phyloP scores from a whole-genome alignment of 2,888 invertebrate species.

The Polylopha cassiicola region DNA sequence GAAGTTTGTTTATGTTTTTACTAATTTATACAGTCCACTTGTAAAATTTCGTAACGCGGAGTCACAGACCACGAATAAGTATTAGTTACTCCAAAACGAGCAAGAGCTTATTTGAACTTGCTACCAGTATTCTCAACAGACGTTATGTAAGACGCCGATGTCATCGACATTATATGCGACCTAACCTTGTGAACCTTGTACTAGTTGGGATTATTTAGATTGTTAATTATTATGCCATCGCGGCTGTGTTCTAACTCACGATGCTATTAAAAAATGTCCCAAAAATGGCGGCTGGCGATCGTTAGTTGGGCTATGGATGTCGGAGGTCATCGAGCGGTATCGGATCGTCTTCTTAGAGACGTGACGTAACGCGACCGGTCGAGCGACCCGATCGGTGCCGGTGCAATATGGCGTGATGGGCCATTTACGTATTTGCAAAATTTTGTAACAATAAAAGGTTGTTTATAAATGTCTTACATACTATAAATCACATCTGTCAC shows the following conservation, averaged over 20 bases:
- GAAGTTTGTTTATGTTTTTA: background rate
- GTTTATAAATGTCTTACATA: background rate
- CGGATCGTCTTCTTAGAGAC: slow-evolving; percentile 47
- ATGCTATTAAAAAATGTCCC: slow-evolving; percentile 40
- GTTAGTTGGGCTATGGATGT: slow-evolving; percentile 50
- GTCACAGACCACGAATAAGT: background rate
- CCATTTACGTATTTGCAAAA: slow-evolving; percentile 32
- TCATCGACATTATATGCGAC: slow-evolving; percentile 35
- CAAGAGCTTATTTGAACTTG: slow-evolving; percentile 13
- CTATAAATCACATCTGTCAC: too few relatives aligned
- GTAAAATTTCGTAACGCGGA: background rate
- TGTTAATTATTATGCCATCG: slow-evolving; percentile 19
- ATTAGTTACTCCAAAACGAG: background rate
- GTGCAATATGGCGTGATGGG: slow-evolving; percentile 20
- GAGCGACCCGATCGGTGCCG: slow-evolving; percentile 18
- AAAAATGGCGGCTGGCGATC: slow-evolving; percentile 39
- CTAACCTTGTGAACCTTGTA: slow-evolving; percentile 47
- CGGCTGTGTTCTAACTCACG: slow-evolving; percentile 23
- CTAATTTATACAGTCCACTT: background rate
- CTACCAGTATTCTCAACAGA: slow-evolving; percentile 5
- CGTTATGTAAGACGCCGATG: slow-evolving; percentile 24
- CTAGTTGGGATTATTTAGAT: slow-evolving; percentile 30
- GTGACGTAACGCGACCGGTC: slow-evolving; percentile 57
- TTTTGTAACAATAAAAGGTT: slow-evolving; percentile 31
- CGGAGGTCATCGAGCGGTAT: slow-evolving; percentile 52